Evolutionary conservation across 1,140 invertebrate genomes (phyloP), one percentile per base, ranked within the genome.

Genomic region (Reticulitermes speratus): DNA sequence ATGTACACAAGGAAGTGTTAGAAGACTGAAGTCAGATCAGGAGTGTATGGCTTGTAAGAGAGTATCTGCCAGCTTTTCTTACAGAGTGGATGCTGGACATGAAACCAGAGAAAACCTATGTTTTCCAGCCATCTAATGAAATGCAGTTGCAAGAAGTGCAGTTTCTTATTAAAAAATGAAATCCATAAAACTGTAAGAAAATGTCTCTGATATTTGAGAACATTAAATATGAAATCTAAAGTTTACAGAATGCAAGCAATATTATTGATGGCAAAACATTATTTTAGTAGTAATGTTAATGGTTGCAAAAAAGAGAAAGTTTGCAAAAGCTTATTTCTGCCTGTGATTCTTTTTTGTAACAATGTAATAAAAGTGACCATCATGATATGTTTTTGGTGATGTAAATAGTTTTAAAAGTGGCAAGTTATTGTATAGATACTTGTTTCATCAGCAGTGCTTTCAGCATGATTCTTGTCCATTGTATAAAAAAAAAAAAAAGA

Each of bases 271-370:
- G 65, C 25, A 75, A 30, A 75, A 30, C 25, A 25, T n/a, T 75
- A n/a, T n/a, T 75, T 75, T 75, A n/a, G 65, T 75, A 75, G 65
- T 75, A 25, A n/a, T 75, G n/a, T 75, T 30, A 75, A 75, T 75
- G 65, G 65, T 11, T 75, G 65, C 65, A 75, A 75, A 30, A 65
- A 23, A 6, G n/a, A n/a, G 65, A 14, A 75, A 75, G 25, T 25
- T 75, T 75, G 65, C 65, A 75, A 75, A 84, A 84, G 83, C 83
- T 84, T 84, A 84, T 84, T 84, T 84, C 83, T 84, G 83, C 83
- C 83, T 84, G 83, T 84, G 83, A 84, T 84, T 84, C 83, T 32
- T 84, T 84, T 84, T 84, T 84, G 83, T 84, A 84, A 84, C n/a
- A 75, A 75, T 11, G 6, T 30, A 75, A 84, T 84, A 52, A 84